Evolutionary conservation across 2,888 invertebrate species (phyloP), one percentile per base, ranked within the genome.

Genomic region (Eustalomyia histrio): DNA sequence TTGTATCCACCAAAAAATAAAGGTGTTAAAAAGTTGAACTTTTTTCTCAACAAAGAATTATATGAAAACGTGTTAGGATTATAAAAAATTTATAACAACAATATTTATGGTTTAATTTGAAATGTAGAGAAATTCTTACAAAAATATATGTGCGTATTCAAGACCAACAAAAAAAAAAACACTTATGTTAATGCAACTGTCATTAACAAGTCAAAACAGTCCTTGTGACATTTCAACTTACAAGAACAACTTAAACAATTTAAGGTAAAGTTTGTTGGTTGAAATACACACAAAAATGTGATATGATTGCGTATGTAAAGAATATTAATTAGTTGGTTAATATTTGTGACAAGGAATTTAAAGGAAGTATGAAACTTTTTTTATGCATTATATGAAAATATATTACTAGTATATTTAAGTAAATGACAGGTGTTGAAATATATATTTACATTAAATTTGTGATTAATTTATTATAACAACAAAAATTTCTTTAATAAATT

Each of bases 211-310:
- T 73, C 73, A 52, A 55, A 58, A 79, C 64, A 74, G 64, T 79
- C 63, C 73, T 74, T 64, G 68, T 79, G 68, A 74, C 79, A 73
- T 55, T 79, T 79, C 58, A 76, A 68, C 76, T 57, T 33, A 24
- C 35, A 68, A 33, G 33, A 21, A 57, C 60, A 64, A 55, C 33
- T 55, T 67, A 47, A 47, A 24, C 53, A 57, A 58, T 57, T 67
- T 24, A 39, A n/a, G 43, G n/a, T n/a, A 73, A 79, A 68, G 67
- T 55, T 73, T 73, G 33, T 10, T 47, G 2, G 43, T 47, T 47
- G n/a, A 14, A 47, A n/a, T 10, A 39, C 5, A n/a, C 39, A 17
- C 29, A 6, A 61, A 35, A 63, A 79, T 68, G 24, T 57, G 67
- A 73, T 79, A 71, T 52, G 35, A 64, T 63, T 57, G 63, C 52